Evolutionary conservation across 1,140 invertebrate species (phyloP).

Genomic region (Aporrectodea caliginosa): DNA sequence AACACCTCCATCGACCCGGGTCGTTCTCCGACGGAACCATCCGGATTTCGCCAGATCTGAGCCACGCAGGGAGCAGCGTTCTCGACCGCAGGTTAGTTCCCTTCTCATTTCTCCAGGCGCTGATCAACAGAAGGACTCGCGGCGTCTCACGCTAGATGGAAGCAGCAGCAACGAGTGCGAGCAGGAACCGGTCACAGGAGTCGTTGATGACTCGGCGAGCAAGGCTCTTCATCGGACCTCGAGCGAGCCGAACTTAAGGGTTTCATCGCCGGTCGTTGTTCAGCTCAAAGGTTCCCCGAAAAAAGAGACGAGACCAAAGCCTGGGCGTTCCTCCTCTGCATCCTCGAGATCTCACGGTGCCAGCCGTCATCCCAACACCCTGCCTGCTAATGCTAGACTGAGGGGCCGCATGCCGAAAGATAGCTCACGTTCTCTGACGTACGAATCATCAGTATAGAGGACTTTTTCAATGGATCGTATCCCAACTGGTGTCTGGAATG

Average conservation of each 20-base stretch:
- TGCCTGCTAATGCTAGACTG: no score
- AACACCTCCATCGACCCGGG: not conserved
- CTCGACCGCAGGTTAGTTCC: not conserved
- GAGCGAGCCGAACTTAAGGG: not conserved
- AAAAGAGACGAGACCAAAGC: no score
- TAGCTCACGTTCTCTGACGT: no score
- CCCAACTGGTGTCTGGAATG: no score
- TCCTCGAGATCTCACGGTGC: no score
- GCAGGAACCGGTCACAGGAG: not conserved
- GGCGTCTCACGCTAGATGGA: not conserved
- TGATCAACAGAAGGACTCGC: not conserved
- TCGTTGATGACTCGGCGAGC: not conserved
- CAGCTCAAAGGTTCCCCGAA: not conserved
- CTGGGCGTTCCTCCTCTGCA: no score
- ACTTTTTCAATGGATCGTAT: no score
- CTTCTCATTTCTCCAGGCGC: not conserved
- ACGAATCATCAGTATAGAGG: no score
- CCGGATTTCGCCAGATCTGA: not conserved
- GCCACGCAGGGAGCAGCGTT: not conserved
- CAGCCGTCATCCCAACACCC: no score
- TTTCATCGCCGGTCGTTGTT: not conserved
- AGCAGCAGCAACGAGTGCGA: not conserved
- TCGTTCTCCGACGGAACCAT: not conserved
- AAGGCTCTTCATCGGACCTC: not conserved
- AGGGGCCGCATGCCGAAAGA: no score